phyloP scores from a whole-genome alignment of 2,888 invertebrate genomes.

The Petrophora chlorosata region DNA sequence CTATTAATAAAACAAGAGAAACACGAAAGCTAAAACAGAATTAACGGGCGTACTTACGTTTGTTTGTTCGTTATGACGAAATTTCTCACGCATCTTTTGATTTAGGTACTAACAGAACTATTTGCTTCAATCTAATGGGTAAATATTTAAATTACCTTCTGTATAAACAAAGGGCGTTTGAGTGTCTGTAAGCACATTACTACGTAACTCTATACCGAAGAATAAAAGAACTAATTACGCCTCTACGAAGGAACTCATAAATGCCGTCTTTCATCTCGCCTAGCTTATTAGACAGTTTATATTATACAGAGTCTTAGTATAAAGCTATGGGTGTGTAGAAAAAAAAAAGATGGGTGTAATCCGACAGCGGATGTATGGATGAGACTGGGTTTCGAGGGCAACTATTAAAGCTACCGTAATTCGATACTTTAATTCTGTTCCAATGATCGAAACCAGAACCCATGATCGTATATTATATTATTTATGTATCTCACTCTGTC shows the following conservation, averaged over 20 bases:
- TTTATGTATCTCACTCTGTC: slow-evolving; percentile 8
- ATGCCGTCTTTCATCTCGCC: slow-evolving; percentile 73
- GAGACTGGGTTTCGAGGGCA: slow-evolving; percentile 53
- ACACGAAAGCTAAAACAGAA: slow-evolving; percentile 15
- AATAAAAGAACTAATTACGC: too few species aligned
- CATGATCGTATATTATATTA: slow-evolving; percentile 2
- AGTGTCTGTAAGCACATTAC: too few species aligned
- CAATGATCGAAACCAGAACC: slow-evolving; percentile 27
- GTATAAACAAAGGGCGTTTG: slow-evolving; percentile 63
- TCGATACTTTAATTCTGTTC: slow-evolving; percentile 50
- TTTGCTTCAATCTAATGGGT: slow-evolving; percentile 49
- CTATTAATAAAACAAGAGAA: slow-evolving; percentile 13
- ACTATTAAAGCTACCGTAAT: slow-evolving; percentile 67
- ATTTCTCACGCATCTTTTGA: slow-evolving; percentile 51
- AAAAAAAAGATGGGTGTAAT: slow-evolving; percentile 52
- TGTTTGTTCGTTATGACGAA: slow-evolving; percentile 32
- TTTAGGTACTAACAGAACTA: slow-evolving; percentile 38
- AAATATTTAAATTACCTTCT: slow-evolving; percentile 66
- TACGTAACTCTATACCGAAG: slow-evolving; percentile 74
- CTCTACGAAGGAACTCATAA: slow-evolving; percentile 64
- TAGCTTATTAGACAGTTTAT: slow-evolving; percentile 61
- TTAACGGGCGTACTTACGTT: slow-evolving; percentile 28
- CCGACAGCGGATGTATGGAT: slow-evolving; percentile 57
- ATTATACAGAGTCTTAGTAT: slow-evolving; percentile 32
- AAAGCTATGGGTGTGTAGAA: slow-evolving; percentile 49